These are phyloP conservation scores for Mesaphorura yosii DNA, from an alignment of 1,140 invertebrate genomes.

Conservation along the genomic window DNA sequence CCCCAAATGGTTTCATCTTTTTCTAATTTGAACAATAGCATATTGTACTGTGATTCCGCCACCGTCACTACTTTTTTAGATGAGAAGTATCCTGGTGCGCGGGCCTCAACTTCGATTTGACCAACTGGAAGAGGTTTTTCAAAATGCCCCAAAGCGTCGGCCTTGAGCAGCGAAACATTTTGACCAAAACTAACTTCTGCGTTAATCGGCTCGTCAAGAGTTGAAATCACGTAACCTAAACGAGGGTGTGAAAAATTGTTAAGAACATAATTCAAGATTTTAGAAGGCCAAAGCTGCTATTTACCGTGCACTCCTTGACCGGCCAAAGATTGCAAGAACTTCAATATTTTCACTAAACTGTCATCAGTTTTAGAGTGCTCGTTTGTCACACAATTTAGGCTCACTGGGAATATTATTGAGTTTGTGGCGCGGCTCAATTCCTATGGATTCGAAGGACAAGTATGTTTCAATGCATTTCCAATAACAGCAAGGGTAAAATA, in stretches of 20 bases:
- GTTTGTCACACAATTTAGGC: constrained; percentile 13
- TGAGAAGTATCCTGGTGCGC: constrained; percentile 39
- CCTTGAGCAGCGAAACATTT: constrained; percentile 37
- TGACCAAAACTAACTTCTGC: constrained; percentile 44
- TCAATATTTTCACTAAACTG: not conserved
- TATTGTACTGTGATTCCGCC: constrained; percentile 36
- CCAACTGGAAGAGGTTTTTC: constrained; percentile 43
- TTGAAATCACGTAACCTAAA: constrained; percentile 23
- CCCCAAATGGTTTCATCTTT: constrained; percentile 54
- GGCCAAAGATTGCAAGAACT: constrained; percentile 3
- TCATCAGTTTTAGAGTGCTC: constrained; percentile 10
- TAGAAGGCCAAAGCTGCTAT: not conserved
- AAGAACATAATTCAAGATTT: not conserved
- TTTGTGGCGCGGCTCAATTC: too few relatives aligned
- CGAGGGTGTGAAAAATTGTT: constrained; percentile 5
- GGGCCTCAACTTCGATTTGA: constrained; percentile 6
- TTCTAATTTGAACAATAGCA: constrained; percentile 53
- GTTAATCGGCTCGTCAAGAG: constrained; percentile 45
- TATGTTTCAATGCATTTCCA: not conserved
- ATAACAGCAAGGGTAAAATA: not conserved
- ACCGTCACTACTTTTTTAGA: constrained; percentile 44
- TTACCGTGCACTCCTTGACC: constrained; percentile 23
- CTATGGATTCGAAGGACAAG: constrained; percentile 8
- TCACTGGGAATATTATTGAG: constrained; percentile 16
- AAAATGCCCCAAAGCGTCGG: constrained; percentile 47